Evolutionary conservation across 2,888 invertebrate genomes (phyloP), one percentile per base, ranked within the genome.

Genomic region (Drosophila meridiana): DNA sequence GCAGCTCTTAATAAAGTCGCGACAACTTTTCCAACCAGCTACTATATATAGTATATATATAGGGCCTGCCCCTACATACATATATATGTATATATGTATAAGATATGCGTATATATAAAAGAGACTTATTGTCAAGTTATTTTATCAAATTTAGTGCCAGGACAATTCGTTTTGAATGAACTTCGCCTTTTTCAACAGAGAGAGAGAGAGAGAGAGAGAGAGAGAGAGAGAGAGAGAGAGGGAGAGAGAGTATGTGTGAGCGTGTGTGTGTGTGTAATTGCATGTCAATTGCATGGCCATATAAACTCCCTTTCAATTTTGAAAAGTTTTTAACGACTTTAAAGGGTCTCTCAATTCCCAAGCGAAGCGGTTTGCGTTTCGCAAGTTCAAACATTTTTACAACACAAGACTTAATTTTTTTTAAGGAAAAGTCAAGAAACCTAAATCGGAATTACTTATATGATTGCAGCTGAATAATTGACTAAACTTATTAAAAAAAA

Each of bases 271-370:
- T 32, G 66, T 77, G 81, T 85, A 85, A 85, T 89, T 89, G 90
- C 88, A 89, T 85, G 90, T 85, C 90, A 85, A 87, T 85, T 89
- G 85, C 90, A 89, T 70, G 86, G 38, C 47, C 28, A 58, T 20
- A 43, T 28, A 61, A 38, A 47, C 28, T 45, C 47, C 14, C 64
- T 36, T 73, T 34, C 53, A 50, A 55, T 64, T 71, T 40, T 57
- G 76, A 59, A 57, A 78, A 76, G 53, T 80, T 79, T 72, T 57
- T 73, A 73, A 80, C 65, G 60, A 61, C 62, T 61, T 75, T 53
- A 48, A 50, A 34, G 45, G 20, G 9, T 30, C 30, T 38, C 9
- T 38, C 38, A 53, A 56, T 55, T 38, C 14, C 8, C 6, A 34
- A 32, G 50, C n/a, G 4, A 50, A 50, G n/a, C n/a, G n/a, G 32